These are phyloP conservation scores for Tholera decimalis DNA, from an alignment of 2,888 invertebrate species.

Conservation along the genomic window DNA sequence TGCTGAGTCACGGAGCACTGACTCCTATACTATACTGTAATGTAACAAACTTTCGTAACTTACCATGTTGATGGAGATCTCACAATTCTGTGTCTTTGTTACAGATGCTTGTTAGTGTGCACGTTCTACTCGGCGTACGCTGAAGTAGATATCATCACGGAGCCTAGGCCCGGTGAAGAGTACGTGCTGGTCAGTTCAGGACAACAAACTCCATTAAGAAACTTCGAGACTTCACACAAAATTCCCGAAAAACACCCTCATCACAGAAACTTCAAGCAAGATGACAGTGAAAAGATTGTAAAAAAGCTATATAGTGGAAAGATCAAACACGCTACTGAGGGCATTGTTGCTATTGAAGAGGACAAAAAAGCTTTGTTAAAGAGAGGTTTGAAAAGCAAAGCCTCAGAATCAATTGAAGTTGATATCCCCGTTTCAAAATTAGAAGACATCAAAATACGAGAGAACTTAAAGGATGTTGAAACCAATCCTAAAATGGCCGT, in stretches of 20 bases:
- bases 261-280: conserved; percentile 75
- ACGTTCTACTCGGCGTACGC: conserved; percentile 83
- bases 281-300: conserved; percentile 87
- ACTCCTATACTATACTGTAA: conserved; percentile 74
- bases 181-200: conserved; percentile 92
- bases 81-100: conserved; percentile 77
- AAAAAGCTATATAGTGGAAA: conserved; percentile 84
- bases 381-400: conserved; percentile 84
- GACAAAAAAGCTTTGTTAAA: conserved; percentile 83
- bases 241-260: conserved; percentile 90
- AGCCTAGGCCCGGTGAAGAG: conserved; percentile 93
- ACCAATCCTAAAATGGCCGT: conserved; percentile 87
- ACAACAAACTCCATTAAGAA: conserved; percentile 85
- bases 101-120: conserved; percentile 89
- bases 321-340: conserved; percentile 82
- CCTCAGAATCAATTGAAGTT: conserved; percentile 86
- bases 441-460: conserved; percentile 88
- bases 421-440: conserved; percentile 88
- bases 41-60: conserved; percentile 75
- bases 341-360: conserved; percentile 88
- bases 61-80: conserved; percentile 65
- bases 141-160: conserved; percentile 92
- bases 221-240: conserved; percentile 94
- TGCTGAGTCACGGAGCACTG: conserved; percentile 84
- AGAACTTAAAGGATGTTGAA: conserved; percentile 88